Evolutionary conservation across 1,140 invertebrate species (phyloP).

Genomic region (Leptonema lineaticorne): DNA sequence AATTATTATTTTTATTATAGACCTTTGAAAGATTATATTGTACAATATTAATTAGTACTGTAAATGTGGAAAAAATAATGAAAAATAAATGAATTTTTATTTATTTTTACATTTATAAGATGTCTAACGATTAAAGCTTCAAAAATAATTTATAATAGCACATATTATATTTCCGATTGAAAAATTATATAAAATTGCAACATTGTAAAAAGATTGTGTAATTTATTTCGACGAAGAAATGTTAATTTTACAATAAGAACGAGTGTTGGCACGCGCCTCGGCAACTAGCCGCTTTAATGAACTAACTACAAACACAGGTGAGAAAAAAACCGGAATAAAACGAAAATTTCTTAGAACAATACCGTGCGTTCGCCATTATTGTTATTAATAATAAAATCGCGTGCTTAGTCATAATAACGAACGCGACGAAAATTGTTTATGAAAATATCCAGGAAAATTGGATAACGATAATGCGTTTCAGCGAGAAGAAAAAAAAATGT

Average conservation of each 20-base stretch:
- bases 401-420: conserved; percentile 1
- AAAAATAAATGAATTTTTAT: too few relatives aligned
- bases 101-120: too few relatives aligned
- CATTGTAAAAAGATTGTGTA: conserved; percentile 21
- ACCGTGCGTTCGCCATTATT: conserved; percentile 15
- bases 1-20: too few relatives aligned
- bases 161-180: conserved; percentile 6
- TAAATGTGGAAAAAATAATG: too few relatives aligned
- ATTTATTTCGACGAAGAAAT: conserved; percentile 29
- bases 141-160: too few relatives aligned
- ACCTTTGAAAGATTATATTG: too few relatives aligned
- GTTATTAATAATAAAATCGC: conserved; percentile 18
- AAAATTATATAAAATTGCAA: conserved; percentile 25
- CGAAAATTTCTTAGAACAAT: conserved; percentile 19
- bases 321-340: conserved; percentile 30
- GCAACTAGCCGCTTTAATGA: conserved; percentile 21
- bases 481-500: too few relatives aligned
- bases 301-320: conserved; percentile 20
- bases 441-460: too few relatives aligned
- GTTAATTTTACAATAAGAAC: conserved; percentile 25
- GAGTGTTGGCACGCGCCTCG: conserved; percentile 21
- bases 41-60: too few relatives aligned
- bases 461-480: too few relatives aligned
- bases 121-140: too few relatives aligned
- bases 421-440: conserved; percentile 4